These are phyloP conservation scores for Eupithecia subumbrata DNA, from an alignment of 2,888 invertebrate species.

Conservation along the genomic window DNA sequence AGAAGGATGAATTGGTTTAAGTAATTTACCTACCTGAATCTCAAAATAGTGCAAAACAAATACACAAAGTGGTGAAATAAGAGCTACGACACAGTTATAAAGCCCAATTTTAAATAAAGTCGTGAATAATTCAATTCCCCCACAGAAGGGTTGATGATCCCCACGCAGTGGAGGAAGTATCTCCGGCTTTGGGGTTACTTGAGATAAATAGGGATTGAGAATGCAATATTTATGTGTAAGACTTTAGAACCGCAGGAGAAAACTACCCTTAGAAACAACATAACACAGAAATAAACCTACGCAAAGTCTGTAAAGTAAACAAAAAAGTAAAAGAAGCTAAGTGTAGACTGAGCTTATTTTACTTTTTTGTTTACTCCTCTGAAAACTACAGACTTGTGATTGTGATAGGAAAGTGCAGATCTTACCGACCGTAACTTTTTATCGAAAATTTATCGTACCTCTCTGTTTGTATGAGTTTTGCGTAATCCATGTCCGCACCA, in stretches of 20 bases:
- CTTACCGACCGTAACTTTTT: too few relatives aligned
- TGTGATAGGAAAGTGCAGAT: too few relatives aligned
- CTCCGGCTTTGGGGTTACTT: slow-evolving; percentile 47
- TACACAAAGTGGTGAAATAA: slow-evolving; percentile 41
- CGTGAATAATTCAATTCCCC: slow-evolving; percentile 70
- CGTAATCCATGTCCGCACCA: too few relatives aligned
- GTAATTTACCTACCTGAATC: neutral
- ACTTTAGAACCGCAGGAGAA: neutral
- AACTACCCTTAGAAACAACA: neutral
- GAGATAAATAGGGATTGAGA: neutral
- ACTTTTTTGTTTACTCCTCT: too few relatives aligned
- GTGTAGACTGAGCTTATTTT: too few relatives aligned
- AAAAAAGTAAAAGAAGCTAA: too few relatives aligned
- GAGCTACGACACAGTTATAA: slow-evolving; percentile 42
- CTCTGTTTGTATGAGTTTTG: too few relatives aligned
- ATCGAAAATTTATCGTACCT: too few relatives aligned
- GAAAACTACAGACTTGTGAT: too few relatives aligned
- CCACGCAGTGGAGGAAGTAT: slow-evolving; percentile 60
- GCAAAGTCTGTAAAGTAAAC: too few relatives aligned
- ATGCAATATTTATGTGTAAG: neutral
- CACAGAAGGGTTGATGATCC: slow-evolving; percentile 66
- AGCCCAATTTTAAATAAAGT: slow-evolving; percentile 58
- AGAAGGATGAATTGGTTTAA: neutral
- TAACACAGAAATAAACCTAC: neutral
- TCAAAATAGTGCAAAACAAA: neutral